Percentiles rank a stretch among this genome's conserved stretches.
Evolutionary conservation across 2,888 invertebrate genomes (phyloP).

Genomic region (Agriopis marginaria): DNA sequence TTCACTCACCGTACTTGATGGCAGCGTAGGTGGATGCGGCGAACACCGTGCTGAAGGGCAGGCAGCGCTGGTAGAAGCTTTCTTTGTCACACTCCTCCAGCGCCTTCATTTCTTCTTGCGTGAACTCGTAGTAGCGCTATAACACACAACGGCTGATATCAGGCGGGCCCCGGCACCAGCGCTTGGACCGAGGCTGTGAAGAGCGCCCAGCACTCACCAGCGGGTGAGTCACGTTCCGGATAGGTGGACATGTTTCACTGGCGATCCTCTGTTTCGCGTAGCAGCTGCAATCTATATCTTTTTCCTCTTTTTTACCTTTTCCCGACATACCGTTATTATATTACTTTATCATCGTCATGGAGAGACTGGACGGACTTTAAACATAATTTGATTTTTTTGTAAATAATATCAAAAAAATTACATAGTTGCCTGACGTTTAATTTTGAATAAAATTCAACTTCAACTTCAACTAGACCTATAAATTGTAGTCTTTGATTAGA

Average conservation of each 20-base stretch:
- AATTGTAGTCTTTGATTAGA: no score
- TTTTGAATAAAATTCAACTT: constrained; percentile 9
- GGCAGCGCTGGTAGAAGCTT: constrained; percentile 91
- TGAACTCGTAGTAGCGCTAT: constrained; percentile 88
- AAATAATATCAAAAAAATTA: constrained; percentile 41
- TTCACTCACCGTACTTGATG: constrained; percentile 86
- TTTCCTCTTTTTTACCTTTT: constrained; percentile 50
- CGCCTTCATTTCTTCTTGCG: constrained; percentile 89
- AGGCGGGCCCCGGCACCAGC: background rate
- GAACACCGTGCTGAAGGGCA: constrained; percentile 89
- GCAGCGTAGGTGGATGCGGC: constrained; percentile 88
- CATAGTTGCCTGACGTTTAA: constrained; percentile 27
- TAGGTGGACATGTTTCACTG: constrained; percentile 58
- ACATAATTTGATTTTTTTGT: constrained; percentile 39
- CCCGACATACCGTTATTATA: constrained; percentile 63
- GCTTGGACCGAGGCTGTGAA: background rate
- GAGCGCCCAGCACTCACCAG: constrained; percentile 58
- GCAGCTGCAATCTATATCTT: constrained; percentile 59
- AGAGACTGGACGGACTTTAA: constrained; percentile 46
- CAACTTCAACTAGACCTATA: no score
- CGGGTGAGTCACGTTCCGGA: constrained; percentile 73
- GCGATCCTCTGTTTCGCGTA: constrained; percentile 51
- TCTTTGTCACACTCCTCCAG: constrained; percentile 92
- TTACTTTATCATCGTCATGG: constrained; percentile 52
- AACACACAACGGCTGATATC: constrained; percentile 11